Evolutionary conservation across 2,113 vertebrate genomes (phyloP).

Genomic region (Oreochromis tanganicae): DNA sequence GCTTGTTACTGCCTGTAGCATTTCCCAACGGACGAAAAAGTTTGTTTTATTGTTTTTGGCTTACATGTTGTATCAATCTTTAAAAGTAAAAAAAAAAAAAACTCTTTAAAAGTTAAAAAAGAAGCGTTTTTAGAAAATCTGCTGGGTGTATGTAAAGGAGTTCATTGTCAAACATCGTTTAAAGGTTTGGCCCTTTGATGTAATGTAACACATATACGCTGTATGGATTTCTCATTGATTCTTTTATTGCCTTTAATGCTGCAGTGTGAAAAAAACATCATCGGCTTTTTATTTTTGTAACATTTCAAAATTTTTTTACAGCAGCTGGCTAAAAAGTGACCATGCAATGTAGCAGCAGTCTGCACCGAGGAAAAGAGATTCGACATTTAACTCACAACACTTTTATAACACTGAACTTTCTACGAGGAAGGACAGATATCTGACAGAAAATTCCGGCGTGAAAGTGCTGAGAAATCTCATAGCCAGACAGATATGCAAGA

Average conservation of each 20-base stretch:
- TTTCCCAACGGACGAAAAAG: neutral
- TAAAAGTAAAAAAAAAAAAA: neutral
- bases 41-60: neutral
- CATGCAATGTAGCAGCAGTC: neutral
- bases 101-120: neutral
- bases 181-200: neutral
- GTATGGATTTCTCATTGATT: neutral
- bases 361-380: neutral
- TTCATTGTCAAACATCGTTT: neutral
- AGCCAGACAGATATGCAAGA: conserved; percentile 9
- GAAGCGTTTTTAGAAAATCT: neutral
- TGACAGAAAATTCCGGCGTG: neutral
- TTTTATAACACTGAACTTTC: neutral
- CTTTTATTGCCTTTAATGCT: neutral
- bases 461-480: conserved; percentile 24
- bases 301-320: conserved; percentile 3
- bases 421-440: neutral
- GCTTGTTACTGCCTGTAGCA: neutral
- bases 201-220: neutral
- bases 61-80: neutral
- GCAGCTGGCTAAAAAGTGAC: neutral
- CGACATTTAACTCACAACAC: neutral
- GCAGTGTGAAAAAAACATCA: neutral
- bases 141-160: neutral
- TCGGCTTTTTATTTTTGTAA: conserved; percentile 10